phyloP scores from a whole-genome alignment of 2,113 vertebrate genomes.

The Orientallactaga bullata region DNA sequence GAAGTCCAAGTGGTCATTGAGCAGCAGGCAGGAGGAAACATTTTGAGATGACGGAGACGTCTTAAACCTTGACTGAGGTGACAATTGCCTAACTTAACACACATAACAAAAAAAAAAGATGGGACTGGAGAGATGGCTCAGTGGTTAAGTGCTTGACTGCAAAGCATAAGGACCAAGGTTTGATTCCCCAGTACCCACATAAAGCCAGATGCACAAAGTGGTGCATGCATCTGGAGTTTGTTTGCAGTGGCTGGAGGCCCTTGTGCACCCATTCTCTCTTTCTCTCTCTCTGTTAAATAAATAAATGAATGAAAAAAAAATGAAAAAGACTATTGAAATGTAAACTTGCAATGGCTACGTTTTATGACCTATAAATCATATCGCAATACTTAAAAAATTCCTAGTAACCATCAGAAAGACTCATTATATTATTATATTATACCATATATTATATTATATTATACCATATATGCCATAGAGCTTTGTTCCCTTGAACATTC shows the following conservation, averaged over 20 bases:
- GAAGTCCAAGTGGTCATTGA: neutral
- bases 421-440: no score
- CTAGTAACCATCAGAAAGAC: neutral
- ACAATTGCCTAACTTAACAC: neutral
- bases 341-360: neutral
- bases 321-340: neutral
- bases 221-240: no score
- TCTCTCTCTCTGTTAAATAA: no score
- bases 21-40: neutral
- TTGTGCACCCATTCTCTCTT: no score
- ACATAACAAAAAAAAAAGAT: no score
- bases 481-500: conserved; percentile 20
- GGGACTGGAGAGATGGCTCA: no score
- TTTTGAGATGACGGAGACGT: neutral
- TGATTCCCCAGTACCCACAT: no score
- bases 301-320: no score
- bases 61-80: neutral
- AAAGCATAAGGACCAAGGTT: no score
- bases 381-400: neutral
- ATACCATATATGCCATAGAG: neutral
- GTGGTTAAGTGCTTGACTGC: no score
- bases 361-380: conserved; percentile 28
- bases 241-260: no score
- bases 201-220: no score
- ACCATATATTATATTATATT: neutral